These are phyloP conservation scores for Helicoverpa assulta DNA, from an alignment of 2,888 invertebrate species.

Conservation along the genomic window DNA sequence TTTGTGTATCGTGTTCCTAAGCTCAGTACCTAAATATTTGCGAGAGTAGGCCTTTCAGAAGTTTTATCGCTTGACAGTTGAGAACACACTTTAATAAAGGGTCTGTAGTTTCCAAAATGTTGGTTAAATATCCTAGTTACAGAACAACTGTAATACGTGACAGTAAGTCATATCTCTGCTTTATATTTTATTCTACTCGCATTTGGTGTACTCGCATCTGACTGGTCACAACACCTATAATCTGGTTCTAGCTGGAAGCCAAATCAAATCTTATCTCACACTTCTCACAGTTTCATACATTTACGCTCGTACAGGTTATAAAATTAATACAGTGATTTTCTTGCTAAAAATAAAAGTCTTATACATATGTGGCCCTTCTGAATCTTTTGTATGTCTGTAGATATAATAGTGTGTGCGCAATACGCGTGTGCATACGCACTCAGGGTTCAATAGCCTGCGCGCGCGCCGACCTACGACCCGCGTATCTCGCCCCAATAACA, in stretches of 20 bases:
- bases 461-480: constrained; percentile 71
- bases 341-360: too few relatives aligned
- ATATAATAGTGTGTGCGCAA: constrained; percentile 3
- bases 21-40: background rate
- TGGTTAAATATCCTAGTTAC: too few relatives aligned
- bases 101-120: too few relatives aligned
- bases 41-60: background rate
- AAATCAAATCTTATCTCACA: background rate
- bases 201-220: background rate
- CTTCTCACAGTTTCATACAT: background rate
- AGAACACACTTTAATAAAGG: too few relatives aligned
- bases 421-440: constrained; percentile 35
- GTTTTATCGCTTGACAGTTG: background rate
- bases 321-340: background rate
- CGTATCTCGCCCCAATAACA: constrained; percentile 75
- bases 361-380: background rate
- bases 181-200: background rate
- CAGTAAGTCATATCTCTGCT: too few relatives aligned
- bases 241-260: background rate
- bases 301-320: background rate
- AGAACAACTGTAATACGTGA: too few relatives aligned
- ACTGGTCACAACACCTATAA: background rate
- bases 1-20: constrained; percentile 6
- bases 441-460: constrained; percentile 70
- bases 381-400: background rate